A percentile compares a stretch with the other conserved stretches of the same genome.
phyloP scores from a whole-genome alignment of 2,888 invertebrate species.

The Atherix ibis region DNA sequence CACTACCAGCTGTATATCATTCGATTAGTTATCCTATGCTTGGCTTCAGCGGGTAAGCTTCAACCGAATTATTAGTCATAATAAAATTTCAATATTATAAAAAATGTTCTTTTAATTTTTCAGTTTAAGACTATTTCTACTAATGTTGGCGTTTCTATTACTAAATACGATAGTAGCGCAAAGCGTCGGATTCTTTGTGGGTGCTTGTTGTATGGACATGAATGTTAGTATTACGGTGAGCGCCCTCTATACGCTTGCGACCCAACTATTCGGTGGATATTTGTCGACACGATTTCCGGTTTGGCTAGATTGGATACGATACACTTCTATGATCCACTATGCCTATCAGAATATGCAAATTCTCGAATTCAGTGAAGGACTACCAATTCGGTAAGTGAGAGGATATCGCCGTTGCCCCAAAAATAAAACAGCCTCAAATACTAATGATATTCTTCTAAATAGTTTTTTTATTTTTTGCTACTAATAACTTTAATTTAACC shows the following conservation, averaged over 20 bases:
- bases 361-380: constrained; percentile 55
- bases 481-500: too few relatives aligned
- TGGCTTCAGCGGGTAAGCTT: constrained; percentile 33
- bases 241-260: constrained; percentile 59
- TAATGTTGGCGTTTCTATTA: constrained; percentile 49
- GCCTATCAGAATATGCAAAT: constrained; percentile 70
- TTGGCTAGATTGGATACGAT: constrained; percentile 58
- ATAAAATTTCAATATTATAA: too few relatives aligned
- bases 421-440: not conserved
- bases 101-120: constrained; percentile 7
- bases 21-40: constrained; percentile 63
- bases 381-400: constrained; percentile 45
- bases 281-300: constrained; percentile 55
- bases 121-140: constrained; percentile 47
- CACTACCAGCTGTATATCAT: constrained; percentile 59
- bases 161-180: constrained; percentile 59
- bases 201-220: constrained; percentile 60
- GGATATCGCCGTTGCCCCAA: not conserved
- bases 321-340: constrained; percentile 62
- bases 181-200: constrained; percentile 65
- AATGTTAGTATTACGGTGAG: constrained; percentile 63
- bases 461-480: too few relatives aligned
- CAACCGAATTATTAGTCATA: not conserved
- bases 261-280: constrained; percentile 60
- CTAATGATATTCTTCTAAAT: too few relatives aligned